These are phyloP conservation scores for Podarcis lilfordi DNA, from an alignment of 2,797 vertebrate species.

Conservation along the genomic window DNA sequence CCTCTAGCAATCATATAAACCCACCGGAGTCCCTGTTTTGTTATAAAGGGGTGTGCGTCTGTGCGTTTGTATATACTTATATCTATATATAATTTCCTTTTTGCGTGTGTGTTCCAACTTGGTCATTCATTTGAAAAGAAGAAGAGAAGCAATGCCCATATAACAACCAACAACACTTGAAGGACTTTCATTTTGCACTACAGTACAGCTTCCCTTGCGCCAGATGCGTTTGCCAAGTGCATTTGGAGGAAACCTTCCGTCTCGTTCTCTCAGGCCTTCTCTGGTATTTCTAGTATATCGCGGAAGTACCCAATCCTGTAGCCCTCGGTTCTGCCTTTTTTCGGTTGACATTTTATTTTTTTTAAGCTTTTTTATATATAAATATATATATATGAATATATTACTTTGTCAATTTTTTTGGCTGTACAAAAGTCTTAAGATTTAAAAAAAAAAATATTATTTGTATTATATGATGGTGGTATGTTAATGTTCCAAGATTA, in stretches of 20 bases:
- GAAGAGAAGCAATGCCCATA: not conserved
- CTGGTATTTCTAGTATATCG: conserved; percentile 88
- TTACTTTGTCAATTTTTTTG: conserved; percentile 90
- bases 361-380: conserved; percentile 81
- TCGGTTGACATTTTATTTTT: conserved; percentile 85
- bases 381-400: conserved; percentile 83
- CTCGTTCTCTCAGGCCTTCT: conserved; percentile 86
- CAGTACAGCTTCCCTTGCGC: conserved; percentile 81
- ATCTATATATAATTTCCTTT: conserved; percentile 50
- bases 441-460: conserved; percentile 93
- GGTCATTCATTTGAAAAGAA: conserved; percentile 45
- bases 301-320: conserved; percentile 86
- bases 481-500: conserved; percentile 99
- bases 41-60: not conserved
- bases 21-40: conserved; percentile 48
- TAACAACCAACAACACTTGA: conserved; percentile 72
- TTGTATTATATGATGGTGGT: conserved; percentile 99
- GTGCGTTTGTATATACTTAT: not conserved
- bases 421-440: conserved; percentile 97
- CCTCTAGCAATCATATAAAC: conserved; percentile 54
- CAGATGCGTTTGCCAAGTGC: conserved; percentile 84
- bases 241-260: conserved; percentile 81
- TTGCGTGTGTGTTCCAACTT: conserved; percentile 19
- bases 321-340: conserved; percentile 88
- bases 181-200: conserved; percentile 84